Conservation (phyloP, 2,888 invertebrate genomes). For the Acanthacorydalis orientalis region DNA sequence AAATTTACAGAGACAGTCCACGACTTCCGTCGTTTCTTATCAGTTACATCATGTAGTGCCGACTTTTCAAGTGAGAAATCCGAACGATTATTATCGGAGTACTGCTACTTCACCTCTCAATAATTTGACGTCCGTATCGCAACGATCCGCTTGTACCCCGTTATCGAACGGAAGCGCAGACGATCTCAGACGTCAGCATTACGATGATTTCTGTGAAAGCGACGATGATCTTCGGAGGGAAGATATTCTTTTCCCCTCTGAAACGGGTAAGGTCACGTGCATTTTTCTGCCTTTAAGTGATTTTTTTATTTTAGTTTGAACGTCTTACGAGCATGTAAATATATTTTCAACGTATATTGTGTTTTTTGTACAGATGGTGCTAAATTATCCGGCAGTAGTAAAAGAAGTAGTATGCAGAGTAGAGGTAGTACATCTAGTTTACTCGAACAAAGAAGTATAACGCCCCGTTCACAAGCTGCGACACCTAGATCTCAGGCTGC, state of each 20-base stretch:
- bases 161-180: slow-evolving; percentile 47
- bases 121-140: slow-evolving; percentile 27
- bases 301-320: slow-evolving; percentile 5
- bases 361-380: slow-evolving; percentile 38
- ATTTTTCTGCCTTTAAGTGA: neutral
- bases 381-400: slow-evolving; percentile 63
- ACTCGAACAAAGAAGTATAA: slow-evolving; percentile 64
- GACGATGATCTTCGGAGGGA: slow-evolving; percentile 79
- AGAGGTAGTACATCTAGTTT: slow-evolving; percentile 81
- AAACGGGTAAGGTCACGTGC: slow-evolving; percentile 36
- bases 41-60: slow-evolving; percentile 24
- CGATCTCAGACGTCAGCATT: slow-evolving; percentile 38
- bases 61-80: slow-evolving; percentile 15
- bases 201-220: slow-evolving; percentile 70
- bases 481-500: slow-evolving; percentile 88
- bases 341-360: neutral
- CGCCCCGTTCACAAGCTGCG: slow-evolving; percentile 80
- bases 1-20: neutral
- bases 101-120: slow-evolving; percentile 42
- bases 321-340: neutral
- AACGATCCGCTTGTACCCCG: slow-evolving; percentile 29
- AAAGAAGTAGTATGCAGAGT: slow-evolving; percentile 81
- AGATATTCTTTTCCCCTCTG: slow-evolving; percentile 68
- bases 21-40: slow-evolving; percentile 12
- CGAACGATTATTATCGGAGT: slow-evolving; percentile 33